A percentile compares a stretch with the other conserved stretches of the same genome.
phyloP scores from a whole-genome alignment of 2,888 invertebrate genomes.

The Apotomis betuletana region DNA sequence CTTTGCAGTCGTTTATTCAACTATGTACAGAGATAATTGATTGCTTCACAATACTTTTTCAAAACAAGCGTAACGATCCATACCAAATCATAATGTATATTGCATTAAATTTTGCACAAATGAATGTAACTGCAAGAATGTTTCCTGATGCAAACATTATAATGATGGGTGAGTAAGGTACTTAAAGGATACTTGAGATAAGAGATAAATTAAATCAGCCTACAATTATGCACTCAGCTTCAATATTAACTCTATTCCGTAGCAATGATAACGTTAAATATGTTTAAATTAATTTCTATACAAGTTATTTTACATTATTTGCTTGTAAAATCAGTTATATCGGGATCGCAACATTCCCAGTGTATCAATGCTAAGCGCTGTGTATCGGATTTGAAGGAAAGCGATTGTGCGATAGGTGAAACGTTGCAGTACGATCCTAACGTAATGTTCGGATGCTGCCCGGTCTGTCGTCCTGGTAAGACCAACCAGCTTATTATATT shows the following conservation, averaged over 20 bases:
- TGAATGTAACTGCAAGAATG: background rate
- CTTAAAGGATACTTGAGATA: constrained; percentile 30
- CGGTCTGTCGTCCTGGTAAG: constrained; percentile 64
- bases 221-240: constrained; percentile 47
- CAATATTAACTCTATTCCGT: constrained; percentile 8
- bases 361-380: constrained; percentile 67
- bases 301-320: constrained; percentile 43
- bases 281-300: constrained; percentile 15
- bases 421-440: constrained; percentile 57
- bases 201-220: constrained; percentile 51
- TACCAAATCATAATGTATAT: no score
- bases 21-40: constrained; percentile 9
- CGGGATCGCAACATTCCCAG: constrained; percentile 44
- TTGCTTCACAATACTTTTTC: background rate
- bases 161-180: constrained; percentile 9
- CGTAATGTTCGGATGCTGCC: constrained; percentile 72
- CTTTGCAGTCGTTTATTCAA: constrained; percentile 26
- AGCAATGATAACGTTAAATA: constrained; percentile 13
- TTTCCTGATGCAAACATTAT: background rate
- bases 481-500: constrained; percentile 39
- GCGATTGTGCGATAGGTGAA: constrained; percentile 58
- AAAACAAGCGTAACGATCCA: background rate
- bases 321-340: constrained; percentile 46
- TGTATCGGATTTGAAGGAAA: constrained; percentile 64
- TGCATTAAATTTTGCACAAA: background rate